Conservation (phyloP, 2,113 vertebrate species). For the Talpa occidentalis region DNA sequence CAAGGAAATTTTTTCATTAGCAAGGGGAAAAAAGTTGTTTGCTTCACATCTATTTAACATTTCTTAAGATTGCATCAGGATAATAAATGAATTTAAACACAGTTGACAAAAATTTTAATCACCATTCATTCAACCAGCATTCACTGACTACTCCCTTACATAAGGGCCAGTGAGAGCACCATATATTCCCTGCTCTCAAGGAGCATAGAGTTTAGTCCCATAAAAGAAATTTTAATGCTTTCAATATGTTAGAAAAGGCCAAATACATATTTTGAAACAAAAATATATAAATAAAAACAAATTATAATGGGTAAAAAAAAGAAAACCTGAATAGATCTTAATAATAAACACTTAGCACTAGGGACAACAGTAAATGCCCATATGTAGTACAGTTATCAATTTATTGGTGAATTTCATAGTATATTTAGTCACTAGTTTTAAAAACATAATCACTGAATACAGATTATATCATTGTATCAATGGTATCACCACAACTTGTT, state of each 20-base stretch:
- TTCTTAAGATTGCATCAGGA: background rate
- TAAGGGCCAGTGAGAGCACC: background rate
- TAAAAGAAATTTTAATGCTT: constrained; percentile 43
- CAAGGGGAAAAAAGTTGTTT: constrained; percentile 16
- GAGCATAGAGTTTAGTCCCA: constrained; percentile 13
- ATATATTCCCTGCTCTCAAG: background rate
- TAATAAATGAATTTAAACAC: constrained; percentile 29
- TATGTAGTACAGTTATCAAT: background rate
- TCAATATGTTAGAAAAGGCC: background rate
- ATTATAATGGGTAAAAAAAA: background rate
- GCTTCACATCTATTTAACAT: constrained; percentile 24
- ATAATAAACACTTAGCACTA: background rate
- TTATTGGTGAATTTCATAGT: background rate
- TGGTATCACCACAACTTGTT: background rate
- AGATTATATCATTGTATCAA: background rate
- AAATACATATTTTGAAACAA: constrained; percentile 44
- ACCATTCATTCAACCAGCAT: constrained; percentile 1
- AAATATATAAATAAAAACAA: constrained; percentile 30
- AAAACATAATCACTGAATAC: constrained; percentile 25
- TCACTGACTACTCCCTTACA: constrained; percentile 8
- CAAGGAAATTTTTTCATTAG: constrained; percentile 52
- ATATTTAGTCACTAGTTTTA: constrained; percentile 24
- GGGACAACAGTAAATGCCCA: background rate
- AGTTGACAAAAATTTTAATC: background rate
- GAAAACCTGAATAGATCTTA: constrained; percentile 2